Evolutionary conservation across 2,888 invertebrate species (phyloP).

Genomic region (Harpalus rufipes): DNA sequence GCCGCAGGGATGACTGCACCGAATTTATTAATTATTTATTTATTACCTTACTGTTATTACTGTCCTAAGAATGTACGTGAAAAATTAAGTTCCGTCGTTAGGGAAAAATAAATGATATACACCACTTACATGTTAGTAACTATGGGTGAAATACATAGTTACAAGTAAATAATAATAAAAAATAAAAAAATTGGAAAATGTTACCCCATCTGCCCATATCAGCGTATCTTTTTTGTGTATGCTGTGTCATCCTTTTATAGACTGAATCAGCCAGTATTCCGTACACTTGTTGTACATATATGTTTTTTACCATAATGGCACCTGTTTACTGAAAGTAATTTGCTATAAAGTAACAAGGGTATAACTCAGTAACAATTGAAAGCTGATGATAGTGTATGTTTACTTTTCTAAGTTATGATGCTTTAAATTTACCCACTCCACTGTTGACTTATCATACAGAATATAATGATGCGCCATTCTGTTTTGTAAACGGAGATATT

Average conservation of each 20-base stretch:
- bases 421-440: conserved; percentile 6
- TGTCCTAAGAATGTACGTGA: too few species aligned
- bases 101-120: too few species aligned
- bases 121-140: too few species aligned
- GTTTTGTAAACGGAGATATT: not conserved
- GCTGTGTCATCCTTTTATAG: not conserved
- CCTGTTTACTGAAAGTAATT: conserved; percentile 56
- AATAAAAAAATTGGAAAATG: not conserved
- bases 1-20: too few species aligned
- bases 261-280: not conserved
- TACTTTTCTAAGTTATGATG: conserved; percentile 35
- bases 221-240: not conserved
- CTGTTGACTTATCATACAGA: not conserved
- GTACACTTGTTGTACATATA: conserved; percentile 17
- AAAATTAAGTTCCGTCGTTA: too few species aligned
- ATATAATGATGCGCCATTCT: not conserved
- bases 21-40: too few species aligned
- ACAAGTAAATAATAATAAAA: not conserved
- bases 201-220: too few species aligned
- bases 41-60: too few species aligned
- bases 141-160: too few species aligned
- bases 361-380: conserved; percentile 48
- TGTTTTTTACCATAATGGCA: conserved; percentile 49
- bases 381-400: conserved; percentile 27
- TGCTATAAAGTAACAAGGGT: conserved; percentile 40